Conservation (phyloP, 2,113 vertebrate species). For the Tauraco erythrolophus region DNA sequence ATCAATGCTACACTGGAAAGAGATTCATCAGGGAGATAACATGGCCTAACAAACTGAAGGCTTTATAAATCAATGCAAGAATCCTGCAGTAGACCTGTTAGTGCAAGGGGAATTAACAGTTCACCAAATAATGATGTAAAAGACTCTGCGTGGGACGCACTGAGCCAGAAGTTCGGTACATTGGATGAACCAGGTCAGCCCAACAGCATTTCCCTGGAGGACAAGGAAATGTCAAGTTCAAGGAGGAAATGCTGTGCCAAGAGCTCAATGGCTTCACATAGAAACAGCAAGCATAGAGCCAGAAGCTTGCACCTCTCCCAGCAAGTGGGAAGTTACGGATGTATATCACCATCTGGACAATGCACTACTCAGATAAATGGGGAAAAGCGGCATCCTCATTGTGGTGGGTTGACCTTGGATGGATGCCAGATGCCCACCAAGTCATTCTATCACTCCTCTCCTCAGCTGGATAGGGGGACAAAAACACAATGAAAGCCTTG, state of each 20-base stretch:
- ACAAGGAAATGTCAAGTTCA: conserved; percentile 25
- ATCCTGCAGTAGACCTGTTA: not conserved
- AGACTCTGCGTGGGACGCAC: not conserved
- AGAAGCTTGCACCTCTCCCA: not conserved
- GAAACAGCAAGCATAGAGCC: not conserved
- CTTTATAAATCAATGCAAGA: conserved; percentile 52
- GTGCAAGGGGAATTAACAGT: not conserved
- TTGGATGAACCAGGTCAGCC: not conserved
- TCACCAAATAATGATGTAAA: conserved; percentile 22
- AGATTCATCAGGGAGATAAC: conserved; percentile 33
- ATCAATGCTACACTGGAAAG: conserved; percentile 30
- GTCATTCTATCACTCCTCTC: too few relatives aligned
- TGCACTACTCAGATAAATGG: not conserved
- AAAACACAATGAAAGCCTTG: too few relatives aligned
- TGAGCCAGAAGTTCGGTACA: not conserved
- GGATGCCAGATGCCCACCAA: not conserved
- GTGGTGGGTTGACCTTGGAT: not conserved
- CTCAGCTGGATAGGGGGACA: too few relatives aligned
- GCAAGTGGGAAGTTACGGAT: not conserved
- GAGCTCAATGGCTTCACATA: not conserved
- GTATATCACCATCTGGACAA: not conserved
- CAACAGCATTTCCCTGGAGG: not conserved
- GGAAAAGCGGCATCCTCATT: not conserved
- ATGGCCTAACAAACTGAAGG: conserved; percentile 37
- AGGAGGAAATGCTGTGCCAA: not conserved